Percentiles rank a stretch among this genome's conserved stretches.
These are phyloP conservation scores for Cossypha polioptera DNA, from an alignment of 2,797 vertebrate species.

Conservation along the genomic window DNA sequence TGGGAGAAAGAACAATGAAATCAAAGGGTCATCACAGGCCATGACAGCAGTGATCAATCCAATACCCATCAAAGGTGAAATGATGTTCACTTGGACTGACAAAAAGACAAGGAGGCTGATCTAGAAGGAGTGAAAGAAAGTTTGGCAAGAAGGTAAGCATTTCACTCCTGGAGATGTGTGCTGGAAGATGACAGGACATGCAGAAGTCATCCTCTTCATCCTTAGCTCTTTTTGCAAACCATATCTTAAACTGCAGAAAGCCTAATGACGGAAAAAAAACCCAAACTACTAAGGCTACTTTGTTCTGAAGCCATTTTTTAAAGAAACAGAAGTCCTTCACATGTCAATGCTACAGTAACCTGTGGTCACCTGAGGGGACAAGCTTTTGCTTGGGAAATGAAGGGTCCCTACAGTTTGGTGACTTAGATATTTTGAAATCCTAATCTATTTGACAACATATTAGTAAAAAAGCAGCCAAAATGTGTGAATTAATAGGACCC, in stretches of 20 bases:
- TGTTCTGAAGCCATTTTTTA: not conserved
- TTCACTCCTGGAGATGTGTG: not conserved
- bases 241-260: not conserved
- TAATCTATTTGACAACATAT: slow-evolving; percentile 70
- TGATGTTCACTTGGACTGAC: not conserved
- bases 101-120: not conserved
- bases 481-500: slow-evolving; percentile 70
- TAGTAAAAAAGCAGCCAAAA: slow-evolving; percentile 63
- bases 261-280: no score
- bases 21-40: not conserved
- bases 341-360: not conserved
- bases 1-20: not conserved
- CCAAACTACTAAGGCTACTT: not conserved
- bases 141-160: not conserved
- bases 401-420: slow-evolving; percentile 16
- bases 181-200: not conserved
- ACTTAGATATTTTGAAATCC: slow-evolving; percentile 44
- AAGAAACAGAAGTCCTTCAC: not conserved
- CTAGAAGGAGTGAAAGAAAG: not conserved
- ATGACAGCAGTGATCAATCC: not conserved
- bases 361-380: not conserved
- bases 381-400: slow-evolving; percentile 13
- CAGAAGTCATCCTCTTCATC: not conserved
- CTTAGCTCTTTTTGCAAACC: not conserved
- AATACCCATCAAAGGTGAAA: not conserved